These are phyloP conservation scores for Disparrhopalites patrizii DNA, from an alignment of 2,888 invertebrate genomes.

Conservation along the genomic window DNA sequence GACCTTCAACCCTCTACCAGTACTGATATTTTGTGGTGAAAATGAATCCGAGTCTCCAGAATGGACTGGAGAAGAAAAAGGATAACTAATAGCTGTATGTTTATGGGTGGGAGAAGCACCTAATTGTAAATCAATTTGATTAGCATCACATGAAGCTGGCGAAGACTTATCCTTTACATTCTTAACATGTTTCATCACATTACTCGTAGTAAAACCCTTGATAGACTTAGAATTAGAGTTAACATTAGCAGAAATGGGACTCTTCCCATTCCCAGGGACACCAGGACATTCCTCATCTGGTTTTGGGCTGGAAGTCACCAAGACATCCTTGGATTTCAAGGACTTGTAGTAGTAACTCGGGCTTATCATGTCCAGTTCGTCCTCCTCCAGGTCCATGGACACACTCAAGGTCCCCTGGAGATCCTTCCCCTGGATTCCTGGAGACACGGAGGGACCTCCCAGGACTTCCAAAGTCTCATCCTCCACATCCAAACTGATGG, in stretches of 20 bases:
- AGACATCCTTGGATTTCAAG: not conserved
- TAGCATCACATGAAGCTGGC: constrained; percentile 8
- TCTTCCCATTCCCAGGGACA: not conserved
- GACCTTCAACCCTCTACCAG: no score
- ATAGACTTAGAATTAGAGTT: not conserved
- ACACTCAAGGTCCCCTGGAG: no score
- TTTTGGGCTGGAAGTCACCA: no score
- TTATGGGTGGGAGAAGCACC: constrained; percentile 9
- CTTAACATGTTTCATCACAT: not conserved
- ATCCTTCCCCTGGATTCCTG: not conserved
- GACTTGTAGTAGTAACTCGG: not conserved
- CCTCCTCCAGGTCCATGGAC: not conserved
- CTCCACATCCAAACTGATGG: constrained; percentile 3
- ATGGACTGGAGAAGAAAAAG: no score
- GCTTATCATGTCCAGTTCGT: not conserved
- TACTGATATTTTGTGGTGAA: no score
- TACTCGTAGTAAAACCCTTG: not conserved
- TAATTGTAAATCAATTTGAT: constrained; percentile 15
- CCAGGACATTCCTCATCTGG: no score
- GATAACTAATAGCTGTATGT: not conserved
- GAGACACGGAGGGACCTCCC: not conserved
- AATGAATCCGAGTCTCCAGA: not conserved
- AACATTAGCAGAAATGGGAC: not conserved
- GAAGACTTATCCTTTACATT: not conserved
- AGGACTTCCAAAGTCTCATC: not conserved